Conservation (phyloP, 2,888 invertebrate genomes). For the Hyposoter didymator region DNA sequence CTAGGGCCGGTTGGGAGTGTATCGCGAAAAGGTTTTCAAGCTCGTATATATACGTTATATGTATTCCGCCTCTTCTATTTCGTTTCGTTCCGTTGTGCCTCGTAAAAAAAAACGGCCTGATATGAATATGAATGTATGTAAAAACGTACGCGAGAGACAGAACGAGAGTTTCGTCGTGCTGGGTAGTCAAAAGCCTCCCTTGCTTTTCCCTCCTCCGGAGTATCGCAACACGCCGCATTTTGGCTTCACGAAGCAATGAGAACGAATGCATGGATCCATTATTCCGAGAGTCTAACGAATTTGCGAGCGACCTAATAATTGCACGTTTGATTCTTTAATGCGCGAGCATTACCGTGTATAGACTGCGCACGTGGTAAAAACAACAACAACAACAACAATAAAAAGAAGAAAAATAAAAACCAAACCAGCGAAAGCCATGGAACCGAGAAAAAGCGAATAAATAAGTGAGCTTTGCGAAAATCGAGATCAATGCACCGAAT, state of each 20-base stretch:
- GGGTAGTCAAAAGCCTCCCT: conserved; percentile 50
- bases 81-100: conserved; percentile 64
- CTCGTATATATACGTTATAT: conserved; percentile 50
- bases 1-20: conserved; percentile 27
- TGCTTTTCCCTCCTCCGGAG: conserved; percentile 25
- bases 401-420: conserved; percentile 1
- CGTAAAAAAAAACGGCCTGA: conserved; percentile 55
- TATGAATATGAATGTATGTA: conserved; percentile 70
- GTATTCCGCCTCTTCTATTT: conserved; percentile 66
- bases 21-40: conserved; percentile 61
- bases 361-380: neutral
- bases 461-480: conserved; percentile 25
- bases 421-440: neutral
- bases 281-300: conserved; percentile 66
- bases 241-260: conserved; percentile 23
- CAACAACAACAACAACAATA: too few species aligned
- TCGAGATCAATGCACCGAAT: conserved; percentile 23
- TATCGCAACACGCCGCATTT: conserved; percentile 35
- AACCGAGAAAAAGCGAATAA: conserved; percentile 20
- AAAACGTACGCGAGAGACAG: conserved; percentile 61
- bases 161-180: conserved; percentile 53
- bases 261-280: conserved; percentile 59
- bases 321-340: conserved; percentile 71
- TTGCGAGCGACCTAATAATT: conserved; percentile 70
- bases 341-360: conserved; percentile 31